Evolutionary conservation across 2,113 vertebrate species (phyloP), one percentile per base, ranked within the genome.

Genomic region (Pyrgilauda ruficollis): DNA sequence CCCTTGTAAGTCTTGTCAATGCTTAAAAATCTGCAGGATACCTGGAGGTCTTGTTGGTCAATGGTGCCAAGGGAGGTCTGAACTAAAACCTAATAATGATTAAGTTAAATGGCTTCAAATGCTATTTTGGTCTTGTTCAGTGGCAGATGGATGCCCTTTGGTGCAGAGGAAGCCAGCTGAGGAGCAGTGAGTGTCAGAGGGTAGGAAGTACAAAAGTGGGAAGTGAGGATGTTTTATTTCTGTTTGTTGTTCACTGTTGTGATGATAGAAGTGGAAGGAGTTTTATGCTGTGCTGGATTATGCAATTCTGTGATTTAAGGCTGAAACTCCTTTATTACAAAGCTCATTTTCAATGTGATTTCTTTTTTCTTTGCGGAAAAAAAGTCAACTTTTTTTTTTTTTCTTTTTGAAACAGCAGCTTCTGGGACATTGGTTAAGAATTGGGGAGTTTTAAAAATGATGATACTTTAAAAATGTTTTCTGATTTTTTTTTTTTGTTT

Each of bases 41-140:
- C 94, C 94, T 79, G 70, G 53, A 43, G 91, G 97, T 87, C 56
- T 83, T 94, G 95, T 95, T 87, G 83, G 92, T 68, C 70, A 62
- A 3, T 3, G 22, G 50, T 94, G 67, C 93, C 96, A 37, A 79
- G 97, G 94, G 91, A 97, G 47, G 72, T 41, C 56, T 94, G 75
- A 95, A 68, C 61, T 92, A 89, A 97, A 97, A 96, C 79, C 70
- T 88, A 92, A 96, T 96, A 93, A 97, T 95, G 59, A 44, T 87
- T 85, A 77, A 90, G 91, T 97, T 97, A 97, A 97, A 96, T 95
- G 91, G 72, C 95, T 97, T 92, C 67, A 82, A 96, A 95, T 96
- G 37, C 69, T 87, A 5, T 90, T 95, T 87, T 67, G 74, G 92
- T 87, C 81, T 95, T 89, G 88, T 64, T 83, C 76, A 58, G 43